phyloP scores from a whole-genome alignment of 2,888 invertebrate species.

The Pardosa pseudoannulata region DNA sequence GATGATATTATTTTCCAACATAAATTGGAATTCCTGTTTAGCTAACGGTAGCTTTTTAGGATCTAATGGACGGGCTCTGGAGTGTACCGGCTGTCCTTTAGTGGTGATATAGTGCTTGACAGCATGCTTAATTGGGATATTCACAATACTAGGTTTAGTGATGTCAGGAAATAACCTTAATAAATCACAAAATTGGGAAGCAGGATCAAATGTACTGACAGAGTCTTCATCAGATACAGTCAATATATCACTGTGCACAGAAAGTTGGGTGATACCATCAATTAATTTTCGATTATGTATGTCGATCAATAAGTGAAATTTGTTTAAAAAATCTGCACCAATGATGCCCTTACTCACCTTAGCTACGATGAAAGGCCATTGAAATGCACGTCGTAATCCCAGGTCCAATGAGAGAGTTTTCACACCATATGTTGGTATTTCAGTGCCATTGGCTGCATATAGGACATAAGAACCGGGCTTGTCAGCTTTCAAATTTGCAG shows the following conservation, averaged over 20 bases:
- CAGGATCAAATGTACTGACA: neutral
- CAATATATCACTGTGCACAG: neutral
- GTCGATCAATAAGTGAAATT: slow-evolving; percentile 31
- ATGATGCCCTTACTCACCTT: slow-evolving; percentile 65
- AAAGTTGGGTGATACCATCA: slow-evolving; percentile 24
- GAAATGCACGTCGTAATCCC: slow-evolving; percentile 29
- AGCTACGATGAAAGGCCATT: slow-evolving; percentile 60
- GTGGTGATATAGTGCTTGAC: neutral
- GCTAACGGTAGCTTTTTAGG: neutral
- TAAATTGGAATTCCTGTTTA: slow-evolving; percentile 17
- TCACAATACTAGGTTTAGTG: neutral
- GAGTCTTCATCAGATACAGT: neutral
- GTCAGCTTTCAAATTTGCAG: slow-evolving; percentile 22
- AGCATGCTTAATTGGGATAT: neutral
- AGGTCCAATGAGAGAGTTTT: slow-evolving; percentile 36
- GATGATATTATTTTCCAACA: neutral
- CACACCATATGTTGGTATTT: slow-evolving; percentile 35
- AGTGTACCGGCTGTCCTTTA: neutral
- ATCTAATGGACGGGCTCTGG: neutral
- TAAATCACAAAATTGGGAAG: neutral
- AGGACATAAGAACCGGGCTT: too few species aligned
- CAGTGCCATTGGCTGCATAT: slow-evolving; percentile 22
- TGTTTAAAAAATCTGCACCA: slow-evolving; percentile 68
- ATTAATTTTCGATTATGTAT: slow-evolving; percentile 15
- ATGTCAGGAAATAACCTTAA: neutral